These are phyloP conservation scores for Nebria salina DNA, from an alignment of 2,888 invertebrate genomes.

Conservation along the genomic window DNA sequence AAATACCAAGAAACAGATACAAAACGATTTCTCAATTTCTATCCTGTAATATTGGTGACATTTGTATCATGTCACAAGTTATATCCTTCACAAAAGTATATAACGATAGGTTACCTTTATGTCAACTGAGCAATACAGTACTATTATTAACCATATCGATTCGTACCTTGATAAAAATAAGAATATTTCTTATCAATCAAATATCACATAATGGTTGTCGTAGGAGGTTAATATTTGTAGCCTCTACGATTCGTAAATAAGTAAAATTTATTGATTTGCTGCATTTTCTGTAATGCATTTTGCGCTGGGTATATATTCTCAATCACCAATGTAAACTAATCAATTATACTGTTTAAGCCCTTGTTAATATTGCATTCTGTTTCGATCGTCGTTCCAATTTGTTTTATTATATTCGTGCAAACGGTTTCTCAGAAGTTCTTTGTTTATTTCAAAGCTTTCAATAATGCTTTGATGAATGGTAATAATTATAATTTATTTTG, in stretches of 20 bases:
- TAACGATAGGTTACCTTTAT: conserved; percentile 5
- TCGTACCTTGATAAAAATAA: not conserved
- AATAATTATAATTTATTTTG: not conserved
- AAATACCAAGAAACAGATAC: not conserved
- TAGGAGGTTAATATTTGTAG: not conserved
- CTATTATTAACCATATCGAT: conserved; percentile 17
- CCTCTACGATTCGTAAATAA: not conserved
- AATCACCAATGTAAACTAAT: conserved; percentile 36
- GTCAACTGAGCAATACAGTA: not conserved
- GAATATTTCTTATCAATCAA: not conserved
- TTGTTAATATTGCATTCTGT: conserved; percentile 21
- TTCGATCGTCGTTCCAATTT: conserved; percentile 11
- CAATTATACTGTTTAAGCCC: conserved; percentile 25
- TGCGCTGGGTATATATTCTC: conserved; percentile 15
- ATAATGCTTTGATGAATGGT: not conserved
- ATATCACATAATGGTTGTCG: not conserved
- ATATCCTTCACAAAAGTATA: not conserved
- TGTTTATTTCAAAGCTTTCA: not conserved
- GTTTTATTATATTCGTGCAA: not conserved
- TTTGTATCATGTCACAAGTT: conserved; percentile 10
- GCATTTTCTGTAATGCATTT: conserved; percentile 23
- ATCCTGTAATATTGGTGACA: not conserved
- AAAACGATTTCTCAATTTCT: not conserved
- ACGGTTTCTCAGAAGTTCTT: not conserved
- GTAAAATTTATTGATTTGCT: conserved; percentile 21